Evolutionary conservation across 2,797 vertebrate genomes (phyloP).

Genomic region (Acanthornis magna): DNA sequence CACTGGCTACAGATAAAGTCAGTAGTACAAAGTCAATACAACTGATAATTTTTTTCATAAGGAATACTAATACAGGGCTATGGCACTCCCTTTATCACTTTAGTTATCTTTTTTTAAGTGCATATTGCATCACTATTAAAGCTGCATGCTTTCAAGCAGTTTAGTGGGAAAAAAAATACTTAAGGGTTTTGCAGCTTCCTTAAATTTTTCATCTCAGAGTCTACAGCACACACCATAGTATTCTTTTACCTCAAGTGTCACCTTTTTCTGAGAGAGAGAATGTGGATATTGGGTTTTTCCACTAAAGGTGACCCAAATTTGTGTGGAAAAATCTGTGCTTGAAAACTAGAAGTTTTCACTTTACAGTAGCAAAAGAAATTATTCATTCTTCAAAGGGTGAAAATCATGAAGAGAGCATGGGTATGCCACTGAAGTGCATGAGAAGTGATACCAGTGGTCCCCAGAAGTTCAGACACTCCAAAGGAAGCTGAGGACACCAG

Average conservation of each 20-base stretch:
- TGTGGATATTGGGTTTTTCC: not conserved
- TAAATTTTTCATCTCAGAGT: not conserved
- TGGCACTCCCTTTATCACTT: not conserved
- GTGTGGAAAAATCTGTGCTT: not conserved
- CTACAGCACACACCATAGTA: not conserved
- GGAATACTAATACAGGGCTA: not conserved
- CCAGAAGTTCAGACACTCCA: not conserved
- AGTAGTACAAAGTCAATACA: not conserved
- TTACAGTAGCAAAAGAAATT: not conserved
- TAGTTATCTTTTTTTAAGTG: not conserved
- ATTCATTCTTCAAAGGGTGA: not conserved
- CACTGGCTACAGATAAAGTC: not conserved
- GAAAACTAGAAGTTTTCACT: not conserved
- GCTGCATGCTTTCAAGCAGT: not conserved
- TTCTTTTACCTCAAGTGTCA: not conserved
- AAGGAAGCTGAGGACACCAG: not conserved
- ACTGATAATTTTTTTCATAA: not conserved
- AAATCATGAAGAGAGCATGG: not conserved
- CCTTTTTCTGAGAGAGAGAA: not conserved
- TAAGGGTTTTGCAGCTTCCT: not conserved
- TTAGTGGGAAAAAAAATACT: not conserved
- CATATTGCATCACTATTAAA: not conserved
- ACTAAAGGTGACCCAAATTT: not conserved
- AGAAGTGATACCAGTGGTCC: not conserved
- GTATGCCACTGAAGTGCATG: not conserved